Conservation (phyloP, 2,888 invertebrate species). For the Phalera bucephala region DNA sequence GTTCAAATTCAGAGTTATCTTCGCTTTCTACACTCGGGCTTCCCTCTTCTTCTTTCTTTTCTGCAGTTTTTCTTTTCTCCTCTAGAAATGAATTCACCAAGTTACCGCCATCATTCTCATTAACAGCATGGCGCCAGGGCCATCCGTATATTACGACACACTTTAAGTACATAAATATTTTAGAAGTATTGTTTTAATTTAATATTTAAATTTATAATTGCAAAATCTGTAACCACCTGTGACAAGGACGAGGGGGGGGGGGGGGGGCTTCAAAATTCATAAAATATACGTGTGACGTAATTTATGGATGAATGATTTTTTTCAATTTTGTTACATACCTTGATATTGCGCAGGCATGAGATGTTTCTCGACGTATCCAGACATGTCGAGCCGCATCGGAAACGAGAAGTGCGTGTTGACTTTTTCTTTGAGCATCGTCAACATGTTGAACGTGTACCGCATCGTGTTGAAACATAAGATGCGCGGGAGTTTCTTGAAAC, state of each 20-base stretch:
- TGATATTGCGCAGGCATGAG: constrained; percentile 95
- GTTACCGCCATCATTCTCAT: too few species aligned
- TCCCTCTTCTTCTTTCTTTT: constrained; percentile 64
- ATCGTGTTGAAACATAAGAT: constrained; percentile 98
- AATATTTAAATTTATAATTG: too few species aligned
- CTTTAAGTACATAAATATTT: too few species aligned
- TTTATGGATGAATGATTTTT: background rate
- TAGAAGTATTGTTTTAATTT: too few species aligned
- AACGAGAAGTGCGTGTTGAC: constrained; percentile 99
- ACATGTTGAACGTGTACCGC: constrained; percentile 98
- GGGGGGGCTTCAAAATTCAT: too few species aligned
- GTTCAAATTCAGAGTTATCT: constrained; percentile 83
- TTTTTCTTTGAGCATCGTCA: constrained; percentile 98
- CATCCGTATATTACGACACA: too few species aligned
- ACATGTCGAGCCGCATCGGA: constrained; percentile 96
- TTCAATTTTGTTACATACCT: constrained; percentile 66
- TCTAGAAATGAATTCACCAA: constrained; percentile 79
- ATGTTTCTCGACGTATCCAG: constrained; percentile 96
- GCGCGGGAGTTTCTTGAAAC: constrained; percentile 96
- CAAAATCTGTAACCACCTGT: too few species aligned
- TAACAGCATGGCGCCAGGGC: too few species aligned
- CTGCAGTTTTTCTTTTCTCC: constrained; percentile 83
- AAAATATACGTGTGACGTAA: too few species aligned
- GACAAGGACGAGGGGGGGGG: too few species aligned
- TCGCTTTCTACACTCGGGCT: constrained; percentile 66